Percentiles rank a stretch among this genome's conserved stretches.
phyloP scores from a whole-genome alignment of 2,888 invertebrate species.

The Meganola albula region DNA sequence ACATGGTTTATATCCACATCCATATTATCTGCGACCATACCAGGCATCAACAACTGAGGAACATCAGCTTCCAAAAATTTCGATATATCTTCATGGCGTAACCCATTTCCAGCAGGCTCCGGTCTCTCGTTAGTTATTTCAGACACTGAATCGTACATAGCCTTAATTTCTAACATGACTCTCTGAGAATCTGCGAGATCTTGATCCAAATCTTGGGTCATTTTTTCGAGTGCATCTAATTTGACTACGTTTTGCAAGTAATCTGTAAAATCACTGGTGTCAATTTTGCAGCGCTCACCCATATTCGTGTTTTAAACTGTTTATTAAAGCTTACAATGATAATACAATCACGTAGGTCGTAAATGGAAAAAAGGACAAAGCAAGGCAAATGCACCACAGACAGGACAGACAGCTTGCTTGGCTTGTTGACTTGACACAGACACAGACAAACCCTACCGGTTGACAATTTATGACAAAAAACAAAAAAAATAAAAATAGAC shows the following conservation, averaged over 20 bases:
- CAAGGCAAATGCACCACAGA: too few relatives aligned
- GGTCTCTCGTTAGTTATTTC: constrained; percentile 12
- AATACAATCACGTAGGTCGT: too few relatives aligned
- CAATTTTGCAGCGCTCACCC: constrained; percentile 26
- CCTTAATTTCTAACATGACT: constrained; percentile 53
- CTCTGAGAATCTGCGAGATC: constrained; percentile 57
- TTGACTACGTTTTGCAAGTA: constrained; percentile 52
- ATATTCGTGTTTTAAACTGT: too few relatives aligned
- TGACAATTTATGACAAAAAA: too few relatives aligned
- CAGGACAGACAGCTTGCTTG: too few relatives aligned
- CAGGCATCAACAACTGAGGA: constrained; percentile 52
- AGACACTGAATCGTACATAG: constrained; percentile 45
- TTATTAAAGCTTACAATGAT: too few relatives aligned
- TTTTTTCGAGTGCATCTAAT: constrained; percentile 51
- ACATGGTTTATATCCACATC: constrained; percentile 50
- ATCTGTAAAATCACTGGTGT: constrained; percentile 39
- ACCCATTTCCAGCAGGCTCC: constrained; percentile 21
- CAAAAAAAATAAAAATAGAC: too few relatives aligned
- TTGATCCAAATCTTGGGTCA: constrained; percentile 51
- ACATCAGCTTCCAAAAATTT: constrained; percentile 45
- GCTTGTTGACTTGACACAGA: too few relatives aligned
- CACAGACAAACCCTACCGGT: too few relatives aligned
- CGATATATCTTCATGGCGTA: constrained; percentile 44
- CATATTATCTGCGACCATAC: constrained; percentile 43
- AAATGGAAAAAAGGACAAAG: too few relatives aligned